Conservation (phyloP, 2,888 invertebrate species). For the Troides aeacus region DNA sequence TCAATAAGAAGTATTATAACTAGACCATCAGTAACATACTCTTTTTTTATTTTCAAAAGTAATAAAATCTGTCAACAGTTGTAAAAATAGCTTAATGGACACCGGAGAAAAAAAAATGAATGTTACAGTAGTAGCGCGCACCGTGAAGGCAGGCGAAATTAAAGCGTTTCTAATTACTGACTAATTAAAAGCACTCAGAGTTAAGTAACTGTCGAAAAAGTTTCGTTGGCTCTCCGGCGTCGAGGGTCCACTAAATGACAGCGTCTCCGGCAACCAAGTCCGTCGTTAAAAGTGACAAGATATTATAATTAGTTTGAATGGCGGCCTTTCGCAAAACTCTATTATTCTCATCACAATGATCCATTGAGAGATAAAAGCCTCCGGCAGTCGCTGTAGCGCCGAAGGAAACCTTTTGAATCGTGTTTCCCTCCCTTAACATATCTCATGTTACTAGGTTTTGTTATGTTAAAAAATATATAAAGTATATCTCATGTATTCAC, state of each 20-base stretch:
- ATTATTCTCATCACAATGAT: neutral
- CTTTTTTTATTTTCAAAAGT: no score
- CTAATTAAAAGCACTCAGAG: conserved; percentile 41
- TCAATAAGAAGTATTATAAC: no score
- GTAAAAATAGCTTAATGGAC: conserved; percentile 5
- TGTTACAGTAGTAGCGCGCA: conserved; percentile 31
- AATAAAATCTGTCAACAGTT: neutral
- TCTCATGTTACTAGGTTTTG: no score
- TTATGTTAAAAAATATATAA: no score
- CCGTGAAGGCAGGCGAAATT: conserved; percentile 37
- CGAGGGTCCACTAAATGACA: conserved; percentile 22
- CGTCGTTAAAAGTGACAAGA: conserved; percentile 9
- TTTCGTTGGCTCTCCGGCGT: conserved; percentile 31
- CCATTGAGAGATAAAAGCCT: no score
- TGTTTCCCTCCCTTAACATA: no score
- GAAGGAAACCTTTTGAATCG: no score
- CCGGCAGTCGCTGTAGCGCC: no score
- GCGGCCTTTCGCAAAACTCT: neutral
- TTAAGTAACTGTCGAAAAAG: conserved; percentile 40
- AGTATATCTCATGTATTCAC: no score
- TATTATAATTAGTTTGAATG: conserved; percentile 8
- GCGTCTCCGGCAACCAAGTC: conserved; percentile 7
- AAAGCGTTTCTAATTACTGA: conserved; percentile 38
- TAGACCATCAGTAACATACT: no score
- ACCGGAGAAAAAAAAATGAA: conserved; percentile 28